Base-by-base conservation (phyloP, 2,888 invertebrate species). In the Acleris literana region DNA sequence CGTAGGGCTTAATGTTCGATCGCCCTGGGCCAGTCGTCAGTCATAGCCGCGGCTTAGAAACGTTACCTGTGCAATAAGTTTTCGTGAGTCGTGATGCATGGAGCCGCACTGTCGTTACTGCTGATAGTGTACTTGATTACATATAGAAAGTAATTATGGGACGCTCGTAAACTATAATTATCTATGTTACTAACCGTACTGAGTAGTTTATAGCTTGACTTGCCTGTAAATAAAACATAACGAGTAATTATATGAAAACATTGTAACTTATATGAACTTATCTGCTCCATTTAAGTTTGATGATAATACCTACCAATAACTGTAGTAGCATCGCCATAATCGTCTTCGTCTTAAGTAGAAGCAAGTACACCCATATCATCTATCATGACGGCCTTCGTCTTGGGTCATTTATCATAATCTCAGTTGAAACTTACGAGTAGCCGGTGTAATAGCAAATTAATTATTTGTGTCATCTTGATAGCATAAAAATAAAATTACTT, bases 1-100 rank as follows among this genome's bases (percentile, higher is more conserved):
- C 85, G 85, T 82, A 86, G 90, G 80, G 85, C 88, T 82, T 88
- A 90, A 90, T 90, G 87, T 79, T 81, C 79, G 78, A 87, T 86
- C 87, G 92, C 92, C 88, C 85, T 86, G 80, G 90, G 91, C 86
- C 68, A 73, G 75, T 78, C 87, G 85, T 89, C 86, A 81, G 81
- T 86, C 85, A 84, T 66, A 57, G 60, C 44, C 46, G 29, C 57
- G 66, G 66, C 66, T 66, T 66, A 66, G 66, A 66, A 66, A 57
- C 49, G 61, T 66, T 66, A 66, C 66, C 66, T 66, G 66, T 66
- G 66, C 66, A 66, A 66, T 66, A 66, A 52, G 61, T 61, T 66
- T 56, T 46, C 33, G 54, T 54, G 43, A 20, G 49, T 44, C 52
- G 61, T 66, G 66, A 66, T 66, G 57, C 57, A 66, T 65, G 66